Percentiles rank a stretch among this genome's conserved stretches.
Conservation (phyloP, 2,888 invertebrate genomes). For the Drosophila yooni region DNA sequence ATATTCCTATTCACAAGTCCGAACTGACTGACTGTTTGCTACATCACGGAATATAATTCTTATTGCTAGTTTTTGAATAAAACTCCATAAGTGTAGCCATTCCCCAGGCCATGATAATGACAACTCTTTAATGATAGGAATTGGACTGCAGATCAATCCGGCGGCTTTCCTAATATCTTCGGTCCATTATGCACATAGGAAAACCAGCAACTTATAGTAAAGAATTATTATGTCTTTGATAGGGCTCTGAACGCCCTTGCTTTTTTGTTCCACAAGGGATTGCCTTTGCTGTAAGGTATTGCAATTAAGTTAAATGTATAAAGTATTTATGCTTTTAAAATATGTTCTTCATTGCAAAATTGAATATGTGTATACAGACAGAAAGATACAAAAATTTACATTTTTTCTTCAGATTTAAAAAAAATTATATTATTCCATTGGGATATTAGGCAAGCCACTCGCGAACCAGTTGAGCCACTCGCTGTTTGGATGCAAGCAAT, state of each 20-base stretch:
- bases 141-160: background rate
- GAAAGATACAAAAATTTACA: background rate
- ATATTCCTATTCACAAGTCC: no score
- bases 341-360: background rate
- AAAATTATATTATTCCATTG: background rate
- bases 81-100: no score
- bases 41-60: no score
- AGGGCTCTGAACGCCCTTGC: background rate
- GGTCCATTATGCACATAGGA: background rate
- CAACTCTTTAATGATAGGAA: no score
- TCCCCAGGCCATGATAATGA: no score
- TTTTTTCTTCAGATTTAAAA: background rate
- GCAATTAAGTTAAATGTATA: background rate
- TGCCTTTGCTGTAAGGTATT: background rate
- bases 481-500: slow-evolving; percentile 66
- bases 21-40: no score
- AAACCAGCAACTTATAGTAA: no score
- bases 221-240: background rate
- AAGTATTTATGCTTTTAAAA: background rate
- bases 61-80: no score
- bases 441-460: slow-evolving; percentile 62
- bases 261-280: background rate
- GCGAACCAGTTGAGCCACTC: slow-evolving; percentile 58
- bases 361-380: background rate
- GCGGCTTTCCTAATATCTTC: no score